Conservation (phyloP, 2,888 invertebrate species). For the Oscheius sp. region DNA sequence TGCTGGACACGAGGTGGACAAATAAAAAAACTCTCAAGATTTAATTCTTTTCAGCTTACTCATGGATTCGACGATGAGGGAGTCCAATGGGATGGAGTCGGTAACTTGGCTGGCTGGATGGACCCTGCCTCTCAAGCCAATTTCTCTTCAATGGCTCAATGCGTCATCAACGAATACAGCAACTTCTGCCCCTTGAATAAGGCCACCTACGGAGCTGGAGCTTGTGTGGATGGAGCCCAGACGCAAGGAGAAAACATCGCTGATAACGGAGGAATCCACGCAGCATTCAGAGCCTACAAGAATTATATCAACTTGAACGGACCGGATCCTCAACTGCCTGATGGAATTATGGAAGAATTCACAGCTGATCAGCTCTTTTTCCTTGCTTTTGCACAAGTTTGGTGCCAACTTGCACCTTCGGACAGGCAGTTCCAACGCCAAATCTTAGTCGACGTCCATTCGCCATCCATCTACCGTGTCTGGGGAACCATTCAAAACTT, state of each 20-base stretch:
- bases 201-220: slow-evolving; percentile 35
- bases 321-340: slow-evolving; percentile 63
- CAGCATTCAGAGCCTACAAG: slow-evolving; percentile 64
- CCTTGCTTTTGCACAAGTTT: slow-evolving; percentile 56
- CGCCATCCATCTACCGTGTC: slow-evolving; percentile 56
- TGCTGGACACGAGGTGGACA: slow-evolving; percentile 94
- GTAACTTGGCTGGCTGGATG: slow-evolving; percentile 61
- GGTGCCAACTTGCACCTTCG: slow-evolving; percentile 47
- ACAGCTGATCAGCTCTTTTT: slow-evolving; percentile 59
- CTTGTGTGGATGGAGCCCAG: slow-evolving; percentile 70
- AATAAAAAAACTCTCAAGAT: no score
- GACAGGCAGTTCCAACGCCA: slow-evolving; percentile 36
- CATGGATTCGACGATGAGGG: slow-evolving; percentile 88
- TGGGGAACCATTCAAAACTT: slow-evolving; percentile 63
- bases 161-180: slow-evolving; percentile 60
- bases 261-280: slow-evolving; percentile 73
- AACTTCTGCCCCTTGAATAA: slow-evolving; percentile 60
- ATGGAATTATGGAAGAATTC: slow-evolving; percentile 42
- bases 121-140: slow-evolving; percentile 42
- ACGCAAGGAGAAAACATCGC: slow-evolving; percentile 76
- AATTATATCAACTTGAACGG: slow-evolving; percentile 57
- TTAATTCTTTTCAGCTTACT: no score
- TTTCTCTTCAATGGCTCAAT: slow-evolving; percentile 57
- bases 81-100: slow-evolving; percentile 63
- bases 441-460: slow-evolving; percentile 55